Conservation (phyloP, 2,113 vertebrate genomes). For the Bothrops jararaca region DNA sequence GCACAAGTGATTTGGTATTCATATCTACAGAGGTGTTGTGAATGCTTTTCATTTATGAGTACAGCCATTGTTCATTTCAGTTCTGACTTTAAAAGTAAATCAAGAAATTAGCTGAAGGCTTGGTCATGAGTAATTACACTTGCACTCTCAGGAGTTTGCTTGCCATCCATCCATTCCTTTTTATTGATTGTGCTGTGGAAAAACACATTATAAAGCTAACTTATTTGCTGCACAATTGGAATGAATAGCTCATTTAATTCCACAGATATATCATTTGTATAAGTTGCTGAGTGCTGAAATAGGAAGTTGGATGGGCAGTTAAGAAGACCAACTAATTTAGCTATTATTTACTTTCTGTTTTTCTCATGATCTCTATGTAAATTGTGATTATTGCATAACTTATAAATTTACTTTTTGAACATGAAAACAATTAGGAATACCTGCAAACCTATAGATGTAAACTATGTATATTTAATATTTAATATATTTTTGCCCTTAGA, state of each 20-base stretch:
- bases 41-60: slow-evolving; percentile 37
- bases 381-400: slow-evolving; percentile 13
- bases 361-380: slow-evolving; percentile 33
- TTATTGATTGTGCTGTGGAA: slow-evolving; percentile 35
- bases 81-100: slow-evolving; percentile 49
- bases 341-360: slow-evolving; percentile 4
- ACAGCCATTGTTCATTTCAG: slow-evolving; percentile 47
- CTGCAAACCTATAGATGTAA: not conserved
- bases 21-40: not conserved
- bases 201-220: slow-evolving; percentile 32
- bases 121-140: slow-evolving; percentile 59
- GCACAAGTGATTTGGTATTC: slow-evolving; percentile 18
- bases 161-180: slow-evolving; percentile 43
- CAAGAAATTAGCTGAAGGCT: slow-evolving; percentile 56
- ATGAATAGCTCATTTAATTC: slow-evolving; percentile 12
- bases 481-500: not conserved
- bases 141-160: slow-evolving; percentile 33
- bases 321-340: slow-evolving; percentile 8
- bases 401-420: not conserved
- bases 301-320: not conserved
- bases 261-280: slow-evolving; percentile 1
- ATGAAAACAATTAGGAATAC: not conserved
- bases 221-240: slow-evolving; percentile 49
- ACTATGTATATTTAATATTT: not conserved
- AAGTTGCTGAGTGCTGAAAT: slow-evolving; percentile 24